Conservation (phyloP, 1,140 invertebrate genomes). For the Metopolophium dirhodum region DNA sequence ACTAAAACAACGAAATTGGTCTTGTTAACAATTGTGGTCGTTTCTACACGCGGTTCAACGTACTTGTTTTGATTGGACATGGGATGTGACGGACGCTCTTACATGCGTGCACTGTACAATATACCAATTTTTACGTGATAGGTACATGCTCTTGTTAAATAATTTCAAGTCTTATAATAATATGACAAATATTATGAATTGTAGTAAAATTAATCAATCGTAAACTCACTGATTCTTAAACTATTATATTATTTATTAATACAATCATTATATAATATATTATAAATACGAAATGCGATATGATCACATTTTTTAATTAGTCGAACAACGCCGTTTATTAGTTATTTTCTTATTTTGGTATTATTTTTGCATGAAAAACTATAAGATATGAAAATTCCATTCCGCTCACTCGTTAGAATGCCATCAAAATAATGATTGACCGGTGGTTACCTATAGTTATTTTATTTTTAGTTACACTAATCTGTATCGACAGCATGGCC, state of each 20-base stretch:
- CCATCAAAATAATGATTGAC: background rate
- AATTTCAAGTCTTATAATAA: background rate
- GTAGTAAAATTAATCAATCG: background rate
- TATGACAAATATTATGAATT: background rate
- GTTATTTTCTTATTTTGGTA: background rate
- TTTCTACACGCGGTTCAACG: background rate
- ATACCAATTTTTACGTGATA: background rate
- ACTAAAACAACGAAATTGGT: conserved; percentile 31
- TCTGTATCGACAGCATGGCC: background rate
- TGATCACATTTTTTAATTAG: background rate
- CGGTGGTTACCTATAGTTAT: background rate
- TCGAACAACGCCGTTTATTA: background rate
- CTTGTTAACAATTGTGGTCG: conserved; percentile 12
- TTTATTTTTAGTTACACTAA: conserved; percentile 16
- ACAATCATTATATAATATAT: background rate
- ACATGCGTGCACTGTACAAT: background rate
- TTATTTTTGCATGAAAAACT: background rate
- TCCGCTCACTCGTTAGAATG: background rate
- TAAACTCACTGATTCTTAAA: background rate
- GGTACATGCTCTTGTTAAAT: background rate
- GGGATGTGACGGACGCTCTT: background rate
- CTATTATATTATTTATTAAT: background rate
- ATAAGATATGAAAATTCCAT: background rate
- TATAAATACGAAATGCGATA: background rate
- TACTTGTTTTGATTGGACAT: conserved; percentile 30